phyloP scores from a whole-genome alignment of 2,113 vertebrate species.

The Dicentrarchus labrax region DNA sequence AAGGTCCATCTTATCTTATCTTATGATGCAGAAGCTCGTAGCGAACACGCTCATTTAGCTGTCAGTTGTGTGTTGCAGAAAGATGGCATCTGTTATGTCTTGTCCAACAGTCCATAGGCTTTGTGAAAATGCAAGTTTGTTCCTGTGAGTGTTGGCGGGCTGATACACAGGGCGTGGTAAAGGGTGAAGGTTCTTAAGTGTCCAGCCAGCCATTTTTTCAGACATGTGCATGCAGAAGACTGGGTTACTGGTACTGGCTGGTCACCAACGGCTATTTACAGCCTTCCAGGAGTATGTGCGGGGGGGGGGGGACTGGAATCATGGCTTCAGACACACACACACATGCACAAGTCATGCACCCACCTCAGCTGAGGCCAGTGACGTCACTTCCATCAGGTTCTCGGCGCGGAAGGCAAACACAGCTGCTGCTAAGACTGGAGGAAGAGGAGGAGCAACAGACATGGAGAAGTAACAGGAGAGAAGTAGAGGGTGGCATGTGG shows the following conservation, averaged over 20 bases:
- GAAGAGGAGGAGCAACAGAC: not conserved
- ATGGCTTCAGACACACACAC: slow-evolving; percentile 43
- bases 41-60: not conserved
- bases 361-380: slow-evolving; percentile 97
- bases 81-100: no score
- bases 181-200: slow-evolving; percentile 59
- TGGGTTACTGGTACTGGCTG: slow-evolving; percentile 84
- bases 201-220: slow-evolving; percentile 74
- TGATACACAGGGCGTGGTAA: not conserved
- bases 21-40: not conserved
- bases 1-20: no score
- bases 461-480: not conserved
- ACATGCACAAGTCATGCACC: slow-evolving; percentile 62
- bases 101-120: not conserved
- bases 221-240: slow-evolving; percentile 83
- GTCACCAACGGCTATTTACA: slow-evolving; percentile 89
- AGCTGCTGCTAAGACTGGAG: slow-evolving; percentile 93
- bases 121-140: not conserved
- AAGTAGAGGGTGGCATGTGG: not conserved
- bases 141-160: not conserved
- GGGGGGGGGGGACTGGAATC: slow-evolving; percentile 14
- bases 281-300: slow-evolving; percentile 54
- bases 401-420: slow-evolving; percentile 98
- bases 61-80: not conserved
- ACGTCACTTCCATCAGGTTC: slow-evolving; percentile 99